Percentiles rank a stretch among this genome's conserved stretches.
Evolutionary conservation across 2,888 invertebrate genomes (phyloP).

Genomic region (Allolobophora icterica): DNA sequence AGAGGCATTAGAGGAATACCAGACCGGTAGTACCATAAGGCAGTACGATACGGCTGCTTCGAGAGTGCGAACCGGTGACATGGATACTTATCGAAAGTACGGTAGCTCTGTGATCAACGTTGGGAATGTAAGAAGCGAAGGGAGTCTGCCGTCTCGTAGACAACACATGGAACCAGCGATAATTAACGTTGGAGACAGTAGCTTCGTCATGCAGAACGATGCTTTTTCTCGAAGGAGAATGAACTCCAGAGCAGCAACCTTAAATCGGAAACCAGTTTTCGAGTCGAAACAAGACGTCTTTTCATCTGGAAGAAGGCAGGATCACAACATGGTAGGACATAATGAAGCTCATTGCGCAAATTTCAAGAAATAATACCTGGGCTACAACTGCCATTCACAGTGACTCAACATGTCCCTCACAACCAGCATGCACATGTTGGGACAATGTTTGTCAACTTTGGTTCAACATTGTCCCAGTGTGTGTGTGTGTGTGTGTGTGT

Average conservation of each 20-base stretch:
- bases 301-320: background rate
- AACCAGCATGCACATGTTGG: too few species aligned
- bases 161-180: background rate
- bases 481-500: too few species aligned
- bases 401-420: too few species aligned
- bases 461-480: too few species aligned
- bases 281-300: background rate
- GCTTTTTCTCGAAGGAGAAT: background rate
- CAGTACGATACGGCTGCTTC: background rate
- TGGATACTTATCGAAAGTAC: background rate
- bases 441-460: too few species aligned
- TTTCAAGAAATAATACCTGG: background rate
- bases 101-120: slow-evolving; percentile 21
- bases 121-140: background rate
- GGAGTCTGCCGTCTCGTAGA: background rate
- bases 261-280: background rate
- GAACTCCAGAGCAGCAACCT: background rate
- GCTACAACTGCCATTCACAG: too few species aligned
- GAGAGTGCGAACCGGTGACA: background rate
- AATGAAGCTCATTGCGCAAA: background rate
- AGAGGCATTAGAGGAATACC: background rate
- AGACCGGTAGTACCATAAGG: background rate
- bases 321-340: background rate
- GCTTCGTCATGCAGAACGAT: background rate
- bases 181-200: background rate